phyloP scores from a whole-genome alignment of 1,140 invertebrate genomes.

The Homarus americanus region DNA sequence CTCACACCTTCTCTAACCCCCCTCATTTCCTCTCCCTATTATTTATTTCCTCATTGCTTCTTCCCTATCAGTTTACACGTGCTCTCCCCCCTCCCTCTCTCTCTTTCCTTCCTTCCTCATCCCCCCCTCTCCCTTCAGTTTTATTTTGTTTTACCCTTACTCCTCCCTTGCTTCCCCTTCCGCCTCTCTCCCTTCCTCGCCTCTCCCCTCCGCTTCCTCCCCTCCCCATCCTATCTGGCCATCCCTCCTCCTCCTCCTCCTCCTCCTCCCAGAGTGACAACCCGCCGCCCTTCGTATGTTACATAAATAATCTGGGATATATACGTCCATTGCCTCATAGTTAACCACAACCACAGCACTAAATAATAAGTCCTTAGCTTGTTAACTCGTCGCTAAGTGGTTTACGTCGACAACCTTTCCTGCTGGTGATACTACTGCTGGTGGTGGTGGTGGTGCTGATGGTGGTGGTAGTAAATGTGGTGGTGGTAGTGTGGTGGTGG shows the following conservation, averaged over 20 bases:
- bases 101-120: background rate
- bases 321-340: background rate
- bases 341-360: background rate
- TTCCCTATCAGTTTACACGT: background rate
- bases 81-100: background rate
- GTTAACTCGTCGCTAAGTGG: background rate
- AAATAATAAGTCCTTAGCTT: background rate
- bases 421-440: too few species aligned
- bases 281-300: too few species aligned
- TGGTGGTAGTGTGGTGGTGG: too few species aligned
- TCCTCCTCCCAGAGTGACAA: background rate
- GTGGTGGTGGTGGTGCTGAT: too few species aligned
- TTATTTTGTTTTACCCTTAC: background rate
- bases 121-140: background rate
- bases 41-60: background rate
- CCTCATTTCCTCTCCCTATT: background rate
- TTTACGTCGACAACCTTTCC: too few species aligned
- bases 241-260: background rate
- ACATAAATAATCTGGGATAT: background rate
- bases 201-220: background rate
- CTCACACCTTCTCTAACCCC: background rate
- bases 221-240: conserved; percentile 9
- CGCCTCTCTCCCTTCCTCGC: background rate
- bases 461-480: too few species aligned
- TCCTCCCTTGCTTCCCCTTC: conserved; percentile 1